A percentile compares a stretch with the other conserved stretches of the same genome.
Conservation (phyloP, 35 echinoderm and acorn worm genomes). For the Acanthaster planci region DNA sequence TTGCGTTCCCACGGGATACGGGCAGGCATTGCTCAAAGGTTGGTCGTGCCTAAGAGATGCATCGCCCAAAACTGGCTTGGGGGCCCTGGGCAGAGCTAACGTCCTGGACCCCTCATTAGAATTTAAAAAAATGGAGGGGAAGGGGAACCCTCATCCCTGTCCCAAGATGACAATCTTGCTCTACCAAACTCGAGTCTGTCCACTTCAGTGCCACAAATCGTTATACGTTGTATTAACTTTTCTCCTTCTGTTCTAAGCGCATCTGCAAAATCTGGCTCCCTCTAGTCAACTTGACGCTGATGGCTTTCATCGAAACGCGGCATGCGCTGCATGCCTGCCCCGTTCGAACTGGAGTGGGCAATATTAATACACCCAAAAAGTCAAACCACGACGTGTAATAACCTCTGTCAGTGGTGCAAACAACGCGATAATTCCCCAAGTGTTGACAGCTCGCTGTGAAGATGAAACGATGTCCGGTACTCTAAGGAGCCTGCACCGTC, state of each 20-base stretch:
- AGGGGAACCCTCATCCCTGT: neutral
- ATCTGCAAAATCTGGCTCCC: neutral
- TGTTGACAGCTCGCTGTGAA: neutral
- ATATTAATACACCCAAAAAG: conserved; percentile 4
- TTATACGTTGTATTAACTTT: conserved; percentile 7
- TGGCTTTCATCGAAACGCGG: neutral
- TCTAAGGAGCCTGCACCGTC: no score
- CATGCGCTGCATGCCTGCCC: neutral
- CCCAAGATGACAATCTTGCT: neutral
- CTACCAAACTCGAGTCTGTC: neutral
- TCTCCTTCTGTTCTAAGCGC: neutral
- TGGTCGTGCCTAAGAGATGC: neutral
- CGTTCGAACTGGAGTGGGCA: neutral
- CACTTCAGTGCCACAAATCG: neutral
- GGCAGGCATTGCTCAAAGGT: neutral
- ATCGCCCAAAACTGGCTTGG: neutral
- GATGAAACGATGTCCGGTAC: no score
- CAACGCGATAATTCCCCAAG: conserved; percentile 18
- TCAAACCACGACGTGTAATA: conserved; percentile 12
- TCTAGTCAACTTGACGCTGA: conserved; percentile 17
- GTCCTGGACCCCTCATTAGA: neutral
- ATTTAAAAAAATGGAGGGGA: conserved; percentile 9
- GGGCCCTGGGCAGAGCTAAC: neutral
- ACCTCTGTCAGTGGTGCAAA: conserved; percentile 22
- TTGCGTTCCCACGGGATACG: neutral